A percentile compares a stretch with the other conserved stretches of the same genome.
Conservation (phyloP, 2,113 vertebrate species). For the Megaptera novaeangliae region DNA sequence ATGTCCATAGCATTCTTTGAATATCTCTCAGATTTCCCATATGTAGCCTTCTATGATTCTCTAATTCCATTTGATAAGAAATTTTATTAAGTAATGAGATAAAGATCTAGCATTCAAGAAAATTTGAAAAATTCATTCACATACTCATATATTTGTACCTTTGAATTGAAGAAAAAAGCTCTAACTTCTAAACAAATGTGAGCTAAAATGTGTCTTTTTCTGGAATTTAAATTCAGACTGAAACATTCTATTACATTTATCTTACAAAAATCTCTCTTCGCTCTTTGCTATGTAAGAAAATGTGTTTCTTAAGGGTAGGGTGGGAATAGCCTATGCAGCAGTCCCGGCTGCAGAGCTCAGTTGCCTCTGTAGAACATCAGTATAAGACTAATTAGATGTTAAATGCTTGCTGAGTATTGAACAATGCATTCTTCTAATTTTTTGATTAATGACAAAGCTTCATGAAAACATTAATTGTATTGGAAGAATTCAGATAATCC, state of each 20-base stretch:
- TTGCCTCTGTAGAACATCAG: conserved; percentile 51
- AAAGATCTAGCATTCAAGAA: conserved; percentile 10
- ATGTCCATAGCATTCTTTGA: background rate
- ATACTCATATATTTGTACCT: conserved; percentile 16
- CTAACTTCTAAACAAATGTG: background rate
- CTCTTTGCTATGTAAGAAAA: conserved; percentile 31
- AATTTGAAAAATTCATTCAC: conserved; percentile 36
- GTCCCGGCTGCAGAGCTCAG: background rate
- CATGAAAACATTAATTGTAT: conserved; percentile 71
- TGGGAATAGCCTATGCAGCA: background rate
- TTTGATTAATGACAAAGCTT: conserved; percentile 73
- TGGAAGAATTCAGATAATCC: conserved; percentile 50
- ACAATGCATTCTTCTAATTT: conserved; percentile 71
- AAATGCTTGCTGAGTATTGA: conserved; percentile 61
- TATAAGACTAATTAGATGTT: conserved; percentile 70
- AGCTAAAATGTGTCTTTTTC: background rate
- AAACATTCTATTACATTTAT: conserved; percentile 41
- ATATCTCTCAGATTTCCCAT: background rate
- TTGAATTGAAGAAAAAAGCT: background rate
- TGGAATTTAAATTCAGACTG: conserved; percentile 44
- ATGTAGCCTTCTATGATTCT: background rate
- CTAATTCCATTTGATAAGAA: conserved; percentile 26
- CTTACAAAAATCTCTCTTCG: conserved; percentile 12
- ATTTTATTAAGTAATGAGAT: background rate
- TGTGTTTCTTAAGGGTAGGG: conserved; percentile 1